Evolutionary conservation across 2,797 vertebrate species (phyloP).

Genomic region (Tolypeutes matacus): DNA sequence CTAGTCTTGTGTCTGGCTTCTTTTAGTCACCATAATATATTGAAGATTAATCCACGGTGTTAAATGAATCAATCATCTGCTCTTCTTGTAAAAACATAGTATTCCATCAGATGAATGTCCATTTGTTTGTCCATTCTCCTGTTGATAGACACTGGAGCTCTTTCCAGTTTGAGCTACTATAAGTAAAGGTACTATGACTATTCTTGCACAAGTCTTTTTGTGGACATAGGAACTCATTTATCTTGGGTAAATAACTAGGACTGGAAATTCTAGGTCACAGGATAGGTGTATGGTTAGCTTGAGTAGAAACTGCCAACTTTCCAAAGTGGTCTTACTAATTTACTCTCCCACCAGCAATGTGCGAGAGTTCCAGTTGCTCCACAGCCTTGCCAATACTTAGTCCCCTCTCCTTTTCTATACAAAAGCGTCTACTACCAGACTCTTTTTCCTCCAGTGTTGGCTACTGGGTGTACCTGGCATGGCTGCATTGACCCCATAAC

Average conservation of each 20-base stretch:
- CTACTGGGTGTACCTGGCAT: neutral
- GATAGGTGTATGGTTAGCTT: neutral
- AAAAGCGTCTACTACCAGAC: neutral
- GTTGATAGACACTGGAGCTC: neutral
- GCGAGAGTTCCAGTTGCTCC: neutral
- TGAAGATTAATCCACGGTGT: neutral
- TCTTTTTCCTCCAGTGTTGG: neutral
- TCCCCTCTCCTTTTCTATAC: neutral
- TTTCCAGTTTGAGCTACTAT: neutral
- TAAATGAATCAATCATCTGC: neutral
- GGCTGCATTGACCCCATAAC: neutral
- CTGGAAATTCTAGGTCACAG: neutral
- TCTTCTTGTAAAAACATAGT: constrained; percentile 26
- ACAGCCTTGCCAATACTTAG: neutral
- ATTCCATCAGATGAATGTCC: neutral
- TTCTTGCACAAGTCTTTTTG: neutral
- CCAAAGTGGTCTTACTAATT: neutral
- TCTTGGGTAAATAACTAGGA: neutral
- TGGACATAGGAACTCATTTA: neutral
- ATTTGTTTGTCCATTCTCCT: neutral
- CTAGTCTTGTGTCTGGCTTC: neutral
- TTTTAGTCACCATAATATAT: neutral
- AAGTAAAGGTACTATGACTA: constrained; percentile 30
- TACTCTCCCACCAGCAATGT: neutral
- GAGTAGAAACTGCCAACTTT: constrained; percentile 13